These are phyloP conservation scores for Coenonympha arcania DNA, from an alignment of 2,888 invertebrate genomes.

Conservation along the genomic window DNA sequence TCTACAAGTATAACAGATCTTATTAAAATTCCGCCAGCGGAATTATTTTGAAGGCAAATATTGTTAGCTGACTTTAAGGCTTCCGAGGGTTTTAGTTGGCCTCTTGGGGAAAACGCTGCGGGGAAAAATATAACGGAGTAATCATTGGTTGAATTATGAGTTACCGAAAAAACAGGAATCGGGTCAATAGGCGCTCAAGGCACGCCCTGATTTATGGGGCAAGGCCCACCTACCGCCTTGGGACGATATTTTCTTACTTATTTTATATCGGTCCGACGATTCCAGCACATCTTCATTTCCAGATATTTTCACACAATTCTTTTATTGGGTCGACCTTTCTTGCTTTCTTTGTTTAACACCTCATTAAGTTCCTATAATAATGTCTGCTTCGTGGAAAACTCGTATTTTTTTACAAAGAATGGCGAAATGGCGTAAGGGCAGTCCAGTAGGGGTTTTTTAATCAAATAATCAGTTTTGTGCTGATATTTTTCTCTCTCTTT, in stretches of 20 bases:
- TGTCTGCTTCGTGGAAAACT: too few species aligned
- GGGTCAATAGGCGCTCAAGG: constrained; percentile 42
- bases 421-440: too few species aligned
- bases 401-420: too few species aligned
- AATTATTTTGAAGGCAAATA: constrained; percentile 28
- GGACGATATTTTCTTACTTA: constrained; percentile 24
- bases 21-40: constrained; percentile 30
- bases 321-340: neutral
- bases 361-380: too few species aligned
- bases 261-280: constrained; percentile 11
- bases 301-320: neutral
- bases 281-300: neutral
- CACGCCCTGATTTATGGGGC: constrained; percentile 37
- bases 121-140: constrained; percentile 30
- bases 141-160: constrained; percentile 42
- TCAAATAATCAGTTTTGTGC: too few species aligned
- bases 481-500: too few species aligned
- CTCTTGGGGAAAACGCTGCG: constrained; percentile 25
- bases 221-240: constrained; percentile 26
- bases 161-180: constrained; percentile 39
- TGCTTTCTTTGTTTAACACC: neutral
- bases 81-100: constrained; percentile 21
- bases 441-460: too few species aligned
- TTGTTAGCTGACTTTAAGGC: constrained; percentile 25
- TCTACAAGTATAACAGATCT: constrained; percentile 17